phyloP scores from a whole-genome alignment of 2,797 vertebrate genomes.

The Falco berigora region DNA sequence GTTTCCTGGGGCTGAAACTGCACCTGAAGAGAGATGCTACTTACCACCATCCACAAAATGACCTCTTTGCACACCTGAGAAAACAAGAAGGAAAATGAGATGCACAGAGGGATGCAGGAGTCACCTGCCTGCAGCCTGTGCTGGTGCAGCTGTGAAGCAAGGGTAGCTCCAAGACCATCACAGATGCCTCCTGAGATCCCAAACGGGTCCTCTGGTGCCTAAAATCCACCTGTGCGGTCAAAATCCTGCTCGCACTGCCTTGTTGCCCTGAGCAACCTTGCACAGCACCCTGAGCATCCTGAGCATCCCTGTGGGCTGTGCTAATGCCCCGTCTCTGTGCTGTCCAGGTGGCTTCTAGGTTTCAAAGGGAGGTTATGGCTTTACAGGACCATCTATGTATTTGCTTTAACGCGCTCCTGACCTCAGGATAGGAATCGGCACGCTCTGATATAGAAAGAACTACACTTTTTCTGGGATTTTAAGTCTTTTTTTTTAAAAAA shows the following conservation, averaged over 20 bases:
- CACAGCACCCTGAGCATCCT: neutral
- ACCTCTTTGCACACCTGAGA: neutral
- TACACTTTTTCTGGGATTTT: neutral
- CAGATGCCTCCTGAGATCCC: neutral
- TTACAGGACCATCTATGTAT: neutral
- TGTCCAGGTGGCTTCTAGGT: neutral
- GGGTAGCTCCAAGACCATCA: rapidly evolving
- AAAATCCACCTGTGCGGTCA: neutral
- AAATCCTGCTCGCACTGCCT: neutral
- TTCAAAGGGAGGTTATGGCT: neutral
- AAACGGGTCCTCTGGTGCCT: rapidly evolving
- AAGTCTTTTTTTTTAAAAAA: neutral
- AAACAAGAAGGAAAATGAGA: neutral
- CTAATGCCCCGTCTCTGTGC: neutral
- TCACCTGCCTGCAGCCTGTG: neutral
- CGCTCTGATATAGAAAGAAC: neutral
- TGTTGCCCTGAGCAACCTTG: neutral
- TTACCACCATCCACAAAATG: neutral
- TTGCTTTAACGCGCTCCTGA: neutral
- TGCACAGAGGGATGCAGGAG: neutral
- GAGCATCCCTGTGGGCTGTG: neutral
- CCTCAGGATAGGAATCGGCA: neutral
- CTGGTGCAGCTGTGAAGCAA: neutral
- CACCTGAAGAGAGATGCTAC: neutral
- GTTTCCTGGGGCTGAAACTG: neutral